A percentile compares a stretch with the other conserved stretches of the same genome.
Conservation (phyloP, 2,888 invertebrate genomes). For the Leptogaster cylindrica region DNA sequence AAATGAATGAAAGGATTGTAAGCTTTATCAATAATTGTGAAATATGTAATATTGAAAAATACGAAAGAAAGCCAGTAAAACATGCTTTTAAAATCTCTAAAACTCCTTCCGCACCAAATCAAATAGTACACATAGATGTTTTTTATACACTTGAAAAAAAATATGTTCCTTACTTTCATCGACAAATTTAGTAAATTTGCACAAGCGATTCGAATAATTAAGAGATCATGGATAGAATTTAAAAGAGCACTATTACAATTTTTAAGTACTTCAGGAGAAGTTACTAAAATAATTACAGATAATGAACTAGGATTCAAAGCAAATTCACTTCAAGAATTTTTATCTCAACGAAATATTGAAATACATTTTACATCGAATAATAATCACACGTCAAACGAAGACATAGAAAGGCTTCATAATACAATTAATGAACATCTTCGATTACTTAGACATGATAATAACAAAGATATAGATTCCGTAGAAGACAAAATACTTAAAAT, state of each 20-base stretch:
- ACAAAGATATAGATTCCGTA: not conserved
- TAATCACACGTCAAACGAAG: slow-evolving; percentile 10
- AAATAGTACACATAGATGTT: not conserved
- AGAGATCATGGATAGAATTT: not conserved
- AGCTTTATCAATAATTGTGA: not conserved
- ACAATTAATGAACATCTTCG: slow-evolving; percentile 8
- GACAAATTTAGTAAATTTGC: slow-evolving; percentile 2
- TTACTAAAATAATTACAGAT: not conserved
- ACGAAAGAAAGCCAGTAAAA: not conserved
- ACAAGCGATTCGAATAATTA: not conserved
- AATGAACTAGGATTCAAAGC: not conserved
- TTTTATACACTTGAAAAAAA: not conserved
- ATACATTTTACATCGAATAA: not conserved
- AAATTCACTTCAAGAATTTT: not conserved
- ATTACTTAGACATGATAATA: not conserved
- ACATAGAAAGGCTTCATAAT: not conserved
- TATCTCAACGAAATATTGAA: not conserved
- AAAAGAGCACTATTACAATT: not conserved
- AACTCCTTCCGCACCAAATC: not conserved
- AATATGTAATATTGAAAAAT: not conserved
- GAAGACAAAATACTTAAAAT: too few relatives aligned
- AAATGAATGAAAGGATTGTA: not conserved
- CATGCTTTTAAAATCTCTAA: not conserved
- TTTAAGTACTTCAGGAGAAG: not conserved
- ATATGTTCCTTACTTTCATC: not conserved